Conservation (phyloP, 2,113 vertebrate genomes). For the Tachycineta bicolor region DNA sequence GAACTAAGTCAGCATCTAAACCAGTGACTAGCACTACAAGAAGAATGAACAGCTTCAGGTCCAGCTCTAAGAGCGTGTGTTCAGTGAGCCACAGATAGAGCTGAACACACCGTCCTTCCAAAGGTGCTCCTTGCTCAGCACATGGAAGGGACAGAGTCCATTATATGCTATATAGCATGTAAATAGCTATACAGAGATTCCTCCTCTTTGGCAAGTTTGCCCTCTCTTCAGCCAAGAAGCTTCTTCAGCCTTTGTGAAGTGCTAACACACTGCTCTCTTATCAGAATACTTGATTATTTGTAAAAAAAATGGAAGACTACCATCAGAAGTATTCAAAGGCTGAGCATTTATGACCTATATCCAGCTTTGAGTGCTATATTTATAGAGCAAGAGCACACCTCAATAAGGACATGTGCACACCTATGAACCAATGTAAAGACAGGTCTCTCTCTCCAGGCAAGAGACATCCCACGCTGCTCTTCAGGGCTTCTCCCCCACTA, state of each 20-base stretch:
- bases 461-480: not conserved
- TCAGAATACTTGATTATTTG: not conserved
- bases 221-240: not conserved
- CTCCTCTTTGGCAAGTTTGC: not conserved
- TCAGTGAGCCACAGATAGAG: not conserved
- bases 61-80: not conserved
- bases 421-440: not conserved
- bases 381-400: not conserved
- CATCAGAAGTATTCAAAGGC: not conserved
- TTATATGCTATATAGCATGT: not conserved
- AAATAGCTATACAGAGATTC: not conserved
- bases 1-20: not conserved
- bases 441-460: accelerated
- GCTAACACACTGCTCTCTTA: not conserved
- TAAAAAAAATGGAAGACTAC: not conserved
- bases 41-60: not conserved
- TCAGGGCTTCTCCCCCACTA: not conserved
- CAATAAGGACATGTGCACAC: not conserved
- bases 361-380: not conserved
- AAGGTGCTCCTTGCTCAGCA: not conserved
- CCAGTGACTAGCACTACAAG: not conserved
- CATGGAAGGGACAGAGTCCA: not conserved
- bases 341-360: not conserved
- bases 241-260: not conserved
- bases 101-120: not conserved